These are phyloP conservation scores for Hozukius guyotensis DNA, from an alignment of 2,797 vertebrate genomes.

Conservation along the genomic window DNA sequence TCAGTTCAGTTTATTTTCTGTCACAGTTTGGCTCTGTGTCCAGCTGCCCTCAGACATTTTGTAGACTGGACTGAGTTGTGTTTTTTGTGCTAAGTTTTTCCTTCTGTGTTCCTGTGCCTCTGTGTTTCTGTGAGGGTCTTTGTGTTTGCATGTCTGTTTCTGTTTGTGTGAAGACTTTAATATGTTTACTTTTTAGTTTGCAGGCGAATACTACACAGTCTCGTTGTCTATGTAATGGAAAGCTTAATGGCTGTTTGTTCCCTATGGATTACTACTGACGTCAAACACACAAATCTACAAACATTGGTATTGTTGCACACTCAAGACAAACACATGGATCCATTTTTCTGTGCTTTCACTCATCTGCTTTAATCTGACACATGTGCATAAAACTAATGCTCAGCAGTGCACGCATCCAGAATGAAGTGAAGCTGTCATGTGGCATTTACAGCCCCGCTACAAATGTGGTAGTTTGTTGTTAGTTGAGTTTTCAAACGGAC, in stretches of 20 bases:
- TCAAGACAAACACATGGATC: conserved; percentile 31
- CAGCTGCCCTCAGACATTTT: not conserved
- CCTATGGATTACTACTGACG: conserved; percentile 10
- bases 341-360: conserved; percentile 26
- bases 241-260: conserved; percentile 16
- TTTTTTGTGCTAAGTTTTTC: no score
- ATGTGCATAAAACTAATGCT: not conserved
- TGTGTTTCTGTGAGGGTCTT: not conserved
- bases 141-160: conserved; percentile 7
- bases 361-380: conserved; percentile 23
- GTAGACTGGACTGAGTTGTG: not conserved
- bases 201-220: not conserved
- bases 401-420: not conserved
- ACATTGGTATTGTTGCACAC: conserved; percentile 1
- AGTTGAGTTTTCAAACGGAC: conserved; percentile 72
- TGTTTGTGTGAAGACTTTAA: conserved; percentile 15
- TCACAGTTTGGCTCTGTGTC: not conserved
- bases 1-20: not conserved
- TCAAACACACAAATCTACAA: conserved; percentile 10
- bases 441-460: not conserved
- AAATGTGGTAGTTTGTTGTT: conserved; percentile 23
- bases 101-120: not conserved
- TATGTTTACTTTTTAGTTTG: conserved; percentile 9
- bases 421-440: not conserved
- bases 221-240: not conserved